phyloP scores from a whole-genome alignment of 2,797 vertebrate genomes.

The Hoplostethus mediterraneus region DNA sequence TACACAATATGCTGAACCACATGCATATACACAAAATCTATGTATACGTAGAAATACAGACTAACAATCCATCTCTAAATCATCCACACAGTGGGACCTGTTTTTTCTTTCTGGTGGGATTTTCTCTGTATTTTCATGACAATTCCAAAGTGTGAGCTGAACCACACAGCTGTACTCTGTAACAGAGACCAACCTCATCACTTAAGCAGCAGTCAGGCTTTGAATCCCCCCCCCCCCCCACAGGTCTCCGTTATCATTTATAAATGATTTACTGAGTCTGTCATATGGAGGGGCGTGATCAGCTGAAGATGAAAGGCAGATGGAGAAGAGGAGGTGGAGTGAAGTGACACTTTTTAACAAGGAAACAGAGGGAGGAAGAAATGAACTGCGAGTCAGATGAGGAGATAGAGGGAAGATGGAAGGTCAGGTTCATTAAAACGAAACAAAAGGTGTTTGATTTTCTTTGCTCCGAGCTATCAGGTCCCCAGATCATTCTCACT shows the following conservation, averaged over 20 bases:
- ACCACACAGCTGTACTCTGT: too few species aligned
- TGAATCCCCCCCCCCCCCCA: conserved; percentile 10
- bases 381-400: conserved; percentile 50
- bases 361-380: conserved; percentile 59
- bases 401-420: conserved; percentile 61
- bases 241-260: conserved; percentile 48
- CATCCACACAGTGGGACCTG: too few species aligned
- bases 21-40: too few species aligned
- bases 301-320: conserved; percentile 55
- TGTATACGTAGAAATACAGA: too few species aligned
- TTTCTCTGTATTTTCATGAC: too few species aligned
- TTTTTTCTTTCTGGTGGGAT: too few species aligned
- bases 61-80: too few species aligned
- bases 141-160: neutral
- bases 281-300: conserved; percentile 38
- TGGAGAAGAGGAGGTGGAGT: conserved; percentile 30
- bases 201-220: conserved; percentile 27
- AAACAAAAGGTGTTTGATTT: conserved; percentile 48
- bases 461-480: conserved; percentile 52
- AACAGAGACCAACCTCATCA: too few species aligned
- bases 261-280: conserved; percentile 60
- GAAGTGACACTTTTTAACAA: conserved; percentile 46
- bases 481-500: conserved; percentile 15
- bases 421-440: conserved; percentile 81
- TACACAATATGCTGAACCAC: too few species aligned